Evolutionary conservation across 2,113 vertebrate genomes (phyloP), one percentile per base, ranked within the genome.

Genomic region (Columbina picui): DNA sequence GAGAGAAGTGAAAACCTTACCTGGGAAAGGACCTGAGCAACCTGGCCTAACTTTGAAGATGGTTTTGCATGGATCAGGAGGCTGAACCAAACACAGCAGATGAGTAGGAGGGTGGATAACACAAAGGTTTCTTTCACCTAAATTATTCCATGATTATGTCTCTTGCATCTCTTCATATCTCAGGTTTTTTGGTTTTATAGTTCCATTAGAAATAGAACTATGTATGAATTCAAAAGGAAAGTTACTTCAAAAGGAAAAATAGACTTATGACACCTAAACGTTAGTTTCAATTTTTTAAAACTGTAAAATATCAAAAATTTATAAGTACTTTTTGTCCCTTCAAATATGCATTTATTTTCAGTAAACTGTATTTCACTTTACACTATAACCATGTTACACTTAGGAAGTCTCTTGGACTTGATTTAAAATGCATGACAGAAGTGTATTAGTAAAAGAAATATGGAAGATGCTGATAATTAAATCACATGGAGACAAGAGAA

Each of bases 281-380:
- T 43, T 14, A 76, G 10, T 14, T 90, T 61, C 41, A 8, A 29
- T 71, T 76, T 90, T 73, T 79, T 49, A 2, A 50, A 93, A 59
- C 22, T 43, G 38, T 25, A 71, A 73, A 68, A 30, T 36, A 45
- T 27, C 7, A 32, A 38, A 63, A 49, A 71, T 61, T 52, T 67
- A 0, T 20, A 56, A n/a, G 13, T 43, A 70, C 22, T 36, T 79
- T 53, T 49, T 1, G 0, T 34, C 25, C n/a, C 16, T 57, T 82
- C n/a, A 75, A 67, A 79, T 52, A 18, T 57, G 18, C 7, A 7
- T 53, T 81, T 77, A 45, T 90, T 78, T 70, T 61, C 36, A 71
- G 63, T 39, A 85, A 75, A 65, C 21, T 82, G 3, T 55, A 83
- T 74, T 84, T 73, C 39, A 74, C 52, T 88, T 85, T 38, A 65